Conservation (phyloP, 2,888 invertebrate genomes). For the Glaucopsyche alexis region DNA sequence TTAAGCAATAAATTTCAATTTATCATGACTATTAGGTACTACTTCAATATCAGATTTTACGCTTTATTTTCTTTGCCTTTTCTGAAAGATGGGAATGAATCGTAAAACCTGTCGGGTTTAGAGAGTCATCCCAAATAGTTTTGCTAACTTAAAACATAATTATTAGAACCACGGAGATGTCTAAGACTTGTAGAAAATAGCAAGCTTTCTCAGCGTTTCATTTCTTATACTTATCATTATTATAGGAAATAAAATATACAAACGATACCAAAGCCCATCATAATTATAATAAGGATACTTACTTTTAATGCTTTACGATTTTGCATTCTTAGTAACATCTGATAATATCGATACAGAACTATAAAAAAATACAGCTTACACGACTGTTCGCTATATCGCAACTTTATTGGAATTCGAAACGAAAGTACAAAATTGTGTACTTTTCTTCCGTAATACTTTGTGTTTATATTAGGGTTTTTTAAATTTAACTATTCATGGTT, state of each 20-base stretch:
- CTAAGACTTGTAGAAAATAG: too few species aligned
- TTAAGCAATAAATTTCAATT: constrained; percentile 16
- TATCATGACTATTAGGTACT: not conserved
- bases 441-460: not conserved
- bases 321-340: not conserved
- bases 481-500: not conserved
- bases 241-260: not conserved
- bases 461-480: not conserved
- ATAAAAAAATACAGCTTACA: not conserved
- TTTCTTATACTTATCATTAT: too few species aligned
- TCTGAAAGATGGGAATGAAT: not conserved
- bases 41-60: not conserved
- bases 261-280: not conserved
- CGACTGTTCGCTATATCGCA: not conserved
- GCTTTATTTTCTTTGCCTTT: constrained; percentile 6
- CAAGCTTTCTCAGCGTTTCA: too few species aligned
- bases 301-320: not conserved
- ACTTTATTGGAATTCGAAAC: not conserved
- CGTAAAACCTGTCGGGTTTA: not conserved
- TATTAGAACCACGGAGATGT: too few species aligned
- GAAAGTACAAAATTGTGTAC: not conserved
- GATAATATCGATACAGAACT: not conserved
- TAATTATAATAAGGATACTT: not conserved
- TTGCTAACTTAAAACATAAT: too few species aligned
- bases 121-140: too few species aligned